These are phyloP conservation scores for Agrilus mali DNA, from an alignment of 2,888 invertebrate genomes.

Conservation along the genomic window DNA sequence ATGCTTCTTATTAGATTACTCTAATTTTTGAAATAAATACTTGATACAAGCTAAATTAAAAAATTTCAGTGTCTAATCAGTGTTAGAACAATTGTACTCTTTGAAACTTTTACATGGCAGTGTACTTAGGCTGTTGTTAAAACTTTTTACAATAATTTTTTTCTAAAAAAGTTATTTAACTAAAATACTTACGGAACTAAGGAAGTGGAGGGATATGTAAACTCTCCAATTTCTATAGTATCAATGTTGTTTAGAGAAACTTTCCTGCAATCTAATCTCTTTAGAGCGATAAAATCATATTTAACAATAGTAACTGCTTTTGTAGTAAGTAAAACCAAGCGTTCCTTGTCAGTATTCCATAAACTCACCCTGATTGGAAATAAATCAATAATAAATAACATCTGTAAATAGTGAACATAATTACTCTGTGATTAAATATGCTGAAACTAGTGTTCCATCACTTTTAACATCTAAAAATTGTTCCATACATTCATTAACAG, in stretches of 20 bases:
- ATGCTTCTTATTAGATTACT: too few relatives aligned
- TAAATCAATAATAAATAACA: background rate
- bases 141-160: too few relatives aligned
- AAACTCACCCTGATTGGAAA: conserved; percentile 61
- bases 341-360: conserved; percentile 79
- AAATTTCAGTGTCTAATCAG: too few relatives aligned
- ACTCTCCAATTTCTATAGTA: conserved; percentile 59
- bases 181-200: conserved; percentile 67
- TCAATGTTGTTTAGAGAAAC: conserved; percentile 56
- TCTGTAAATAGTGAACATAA: conserved; percentile 20
- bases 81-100: too few relatives aligned
- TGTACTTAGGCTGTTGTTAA: too few relatives aligned
- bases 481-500: conserved; percentile 57
- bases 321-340: conserved; percentile 63
- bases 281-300: conserved; percentile 76
- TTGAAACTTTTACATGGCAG: too few relatives aligned
- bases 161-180: too few relatives aligned
- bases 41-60: too few relatives aligned
- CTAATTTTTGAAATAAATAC: too few relatives aligned
- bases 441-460: conserved; percentile 60
- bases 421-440: conserved; percentile 75
- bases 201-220: conserved; percentile 70
- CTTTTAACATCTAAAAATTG: conserved; percentile 48
- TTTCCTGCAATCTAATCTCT: conserved; percentile 56
- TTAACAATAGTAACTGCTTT: conserved; percentile 60